Base-by-base conservation (phyloP, 2,888 invertebrate genomes). In the Tetanocera ferruginea region DNA sequence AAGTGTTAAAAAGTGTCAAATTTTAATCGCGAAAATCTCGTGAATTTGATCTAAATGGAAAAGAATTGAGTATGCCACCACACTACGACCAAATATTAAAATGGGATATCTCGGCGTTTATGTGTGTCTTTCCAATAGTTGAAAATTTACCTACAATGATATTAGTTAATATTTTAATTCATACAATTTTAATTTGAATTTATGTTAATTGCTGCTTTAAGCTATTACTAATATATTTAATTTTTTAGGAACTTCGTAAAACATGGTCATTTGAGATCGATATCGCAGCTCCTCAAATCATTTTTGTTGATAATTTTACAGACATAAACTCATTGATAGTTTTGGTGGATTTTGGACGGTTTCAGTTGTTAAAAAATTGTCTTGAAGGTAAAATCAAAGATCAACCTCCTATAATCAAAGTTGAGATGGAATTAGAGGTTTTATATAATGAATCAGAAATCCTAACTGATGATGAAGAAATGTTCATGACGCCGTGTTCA, bases 261-360 rank as follows among this genome's bases (percentile, higher is more conserved):
- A 93, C 93, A 19, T 98, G 97, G 97, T 95, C 96, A 81, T 91
- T 98, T 80, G 94, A 96, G 86, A 91, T 98, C 83, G 97, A 98
- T 89, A 95, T 98, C 81, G 96, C 96, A 5, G 98, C 98, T 2
- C 98, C 98, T 0, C 97, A 97, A 88, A 96, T 98, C 81, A 93
- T 98, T 83, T 92, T 98, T 81, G 96, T 97, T 57, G 97, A 97
- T 87, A 93, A 94, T 86, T 94, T 95, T 87, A 91, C 91, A 70
- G 94, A 95, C 83, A 92, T 93, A 76, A 95, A 94, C 86, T 94
- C 94, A 0, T 92, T 94, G 11, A 94, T 96, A 83, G 93, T 97
- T 72, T 92, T 97, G 74, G 94, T 98, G 67, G 98, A 98, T 91
- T 95, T 98, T 88, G 98, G 98, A 17, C 93, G 96, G 81, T 92